These are phyloP conservation scores for Drosophila recens DNA, from an alignment of 2,888 invertebrate species.

Conservation along the genomic window DNA sequence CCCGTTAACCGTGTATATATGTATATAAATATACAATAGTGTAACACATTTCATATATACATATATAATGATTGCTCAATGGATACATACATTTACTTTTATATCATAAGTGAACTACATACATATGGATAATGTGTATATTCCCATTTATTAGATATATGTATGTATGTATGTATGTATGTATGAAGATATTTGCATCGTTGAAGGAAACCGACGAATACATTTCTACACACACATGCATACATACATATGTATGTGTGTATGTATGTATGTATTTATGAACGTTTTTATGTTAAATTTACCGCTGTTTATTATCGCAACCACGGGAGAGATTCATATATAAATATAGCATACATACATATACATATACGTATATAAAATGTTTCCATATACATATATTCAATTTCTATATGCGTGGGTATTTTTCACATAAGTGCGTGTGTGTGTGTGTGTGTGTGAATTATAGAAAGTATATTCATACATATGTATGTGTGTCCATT, in stretches of 20 bases:
- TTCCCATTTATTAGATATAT: background rate
- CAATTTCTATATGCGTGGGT: slow-evolving; percentile 3
- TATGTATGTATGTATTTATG: background rate
- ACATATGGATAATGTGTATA: slow-evolving; percentile 17
- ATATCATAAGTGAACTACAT: slow-evolving; percentile 25
- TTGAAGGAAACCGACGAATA: background rate
- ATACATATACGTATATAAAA: background rate
- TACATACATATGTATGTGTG: background rate
- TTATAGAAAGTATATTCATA: background rate
- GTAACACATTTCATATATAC: slow-evolving; percentile 16
- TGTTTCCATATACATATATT: background rate
- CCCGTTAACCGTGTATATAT: slow-evolving; percentile 9
- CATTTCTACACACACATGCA: background rate
- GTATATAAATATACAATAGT: slow-evolving; percentile 15
- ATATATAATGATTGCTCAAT: slow-evolving; percentile 1
- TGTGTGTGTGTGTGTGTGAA: slow-evolving; percentile 1
- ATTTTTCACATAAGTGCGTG: slow-evolving; percentile 3
- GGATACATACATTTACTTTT: slow-evolving; percentile 1
- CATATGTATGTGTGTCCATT: slow-evolving; percentile 1
- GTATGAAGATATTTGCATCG: background rate
- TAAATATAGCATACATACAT: background rate
- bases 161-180: background rate
- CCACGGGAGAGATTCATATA: slow-evolving; percentile 1
- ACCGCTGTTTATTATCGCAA: slow-evolving; percentile 2
- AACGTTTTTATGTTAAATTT: slow-evolving; percentile 1